Conservation (phyloP, 2,888 invertebrate species). For the Myopa tessellatipennis region DNA sequence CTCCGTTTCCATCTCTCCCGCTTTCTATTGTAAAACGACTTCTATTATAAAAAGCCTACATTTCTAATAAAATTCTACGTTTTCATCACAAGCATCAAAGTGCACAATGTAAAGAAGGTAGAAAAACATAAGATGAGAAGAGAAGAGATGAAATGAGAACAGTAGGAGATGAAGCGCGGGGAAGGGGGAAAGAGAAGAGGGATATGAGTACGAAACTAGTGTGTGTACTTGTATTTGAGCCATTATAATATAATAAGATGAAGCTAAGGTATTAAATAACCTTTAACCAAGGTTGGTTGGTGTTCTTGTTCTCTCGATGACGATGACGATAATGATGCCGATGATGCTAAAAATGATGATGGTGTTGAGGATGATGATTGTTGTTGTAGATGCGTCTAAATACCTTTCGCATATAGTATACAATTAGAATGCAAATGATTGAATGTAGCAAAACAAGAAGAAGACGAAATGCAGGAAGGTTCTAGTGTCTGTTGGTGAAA, state of each 20-base stretch:
- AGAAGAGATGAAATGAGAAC: not conserved
- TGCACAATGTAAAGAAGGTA: not conserved
- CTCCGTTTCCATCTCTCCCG: too few species aligned
- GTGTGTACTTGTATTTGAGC: not conserved
- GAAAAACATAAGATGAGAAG: not conserved
- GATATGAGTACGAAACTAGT: not conserved
- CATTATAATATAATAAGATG: not conserved
- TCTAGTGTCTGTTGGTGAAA: not conserved
- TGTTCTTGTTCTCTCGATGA: not conserved
- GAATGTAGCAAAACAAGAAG: too few species aligned
- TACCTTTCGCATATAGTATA: too few species aligned
- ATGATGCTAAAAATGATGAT: not conserved
- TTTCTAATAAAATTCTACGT: not conserved
- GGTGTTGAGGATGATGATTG: not conserved
- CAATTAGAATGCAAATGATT: too few species aligned
- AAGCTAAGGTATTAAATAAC: conserved; percentile 9
- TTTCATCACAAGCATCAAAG: too few species aligned
- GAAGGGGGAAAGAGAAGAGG: not conserved
- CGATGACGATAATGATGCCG: not conserved
- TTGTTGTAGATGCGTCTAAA: not conserved
- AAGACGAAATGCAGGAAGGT: too few species aligned
- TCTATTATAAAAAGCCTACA: not conserved
- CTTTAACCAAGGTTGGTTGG: conserved; percentile 13
- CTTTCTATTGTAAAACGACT: too few species aligned
- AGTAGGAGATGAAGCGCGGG: not conserved